A percentile compares a stretch with the other conserved stretches of the same genome.
These are phyloP conservation scores for Excalfactoria chinensis DNA, from an alignment of 2,113 vertebrate genomes.

Conservation along the genomic window DNA sequence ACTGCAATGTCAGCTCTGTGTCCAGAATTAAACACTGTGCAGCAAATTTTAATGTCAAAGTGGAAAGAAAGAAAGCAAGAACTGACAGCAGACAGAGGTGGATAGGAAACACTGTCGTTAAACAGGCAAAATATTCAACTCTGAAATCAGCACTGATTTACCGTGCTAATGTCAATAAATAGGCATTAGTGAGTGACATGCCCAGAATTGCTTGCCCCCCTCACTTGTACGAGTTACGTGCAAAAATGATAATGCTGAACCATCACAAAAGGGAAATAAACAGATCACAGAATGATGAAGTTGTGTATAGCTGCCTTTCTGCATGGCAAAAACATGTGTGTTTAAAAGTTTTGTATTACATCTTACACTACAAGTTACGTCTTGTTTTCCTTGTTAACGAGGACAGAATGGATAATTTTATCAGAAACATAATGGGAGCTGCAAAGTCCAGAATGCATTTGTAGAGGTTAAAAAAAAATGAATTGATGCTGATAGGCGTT, in stretches of 20 bases:
- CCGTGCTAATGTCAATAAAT: background rate
- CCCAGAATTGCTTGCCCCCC: background rate
- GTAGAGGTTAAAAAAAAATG: background rate
- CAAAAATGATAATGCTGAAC: background rate
- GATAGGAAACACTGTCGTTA: background rate
- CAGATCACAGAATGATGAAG: background rate
- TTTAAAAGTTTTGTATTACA: background rate
- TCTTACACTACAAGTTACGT: background rate
- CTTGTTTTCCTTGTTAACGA: background rate
- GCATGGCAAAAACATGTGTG: background rate
- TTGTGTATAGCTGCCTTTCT: background rate
- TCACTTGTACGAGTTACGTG: background rate
- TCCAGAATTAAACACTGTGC: background rate
- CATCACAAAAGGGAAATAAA: background rate
- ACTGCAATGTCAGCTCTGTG: background rate
- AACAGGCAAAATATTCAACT: background rate
- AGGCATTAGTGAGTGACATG: background rate
- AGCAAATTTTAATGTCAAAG: background rate
- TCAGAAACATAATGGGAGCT: background rate
- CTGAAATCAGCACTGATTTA: background rate
- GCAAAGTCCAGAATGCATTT: background rate
- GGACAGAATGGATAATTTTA: background rate
- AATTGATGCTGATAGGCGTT: background rate
- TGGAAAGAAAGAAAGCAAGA: background rate
- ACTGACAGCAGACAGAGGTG: background rate